Evolutionary conservation across 1,140 invertebrate genomes (phyloP), one percentile per base, ranked within the genome.

Genomic region (Acyrthosiphon pisum): DNA sequence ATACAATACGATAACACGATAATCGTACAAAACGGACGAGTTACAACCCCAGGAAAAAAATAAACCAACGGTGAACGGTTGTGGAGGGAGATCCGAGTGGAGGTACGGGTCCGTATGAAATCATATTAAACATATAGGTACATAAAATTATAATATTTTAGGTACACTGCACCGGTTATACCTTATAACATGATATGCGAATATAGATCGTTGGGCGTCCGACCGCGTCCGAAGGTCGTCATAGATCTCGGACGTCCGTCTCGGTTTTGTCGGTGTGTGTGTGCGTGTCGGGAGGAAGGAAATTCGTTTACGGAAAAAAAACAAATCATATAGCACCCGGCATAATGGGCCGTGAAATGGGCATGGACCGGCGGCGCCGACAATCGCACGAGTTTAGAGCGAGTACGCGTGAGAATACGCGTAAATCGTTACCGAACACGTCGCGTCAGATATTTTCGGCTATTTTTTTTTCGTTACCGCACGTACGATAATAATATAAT

Each of bases 1-100:
- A 56, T 89, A 89, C 48, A 37, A 56, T 89, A 89, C 87, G 87
- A 89, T 89, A 56, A 89, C 87, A 26, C 87, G 50, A 89, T 56
- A 56, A 46, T 14, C 50, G 87, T 89, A 44, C 8, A 83, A n/a
- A 46, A 86, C 41, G 41, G 41, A 86, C 41, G 41, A 46, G 84
- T 86, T 44, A 11, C 84, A 7, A 76, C 84, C 41, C 84, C 44
- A 0, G 26, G 3, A 30, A 46, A 86, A 26, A 86, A 6, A 18
- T 30, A 1, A 6, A 46, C 6, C 44, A 30, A 86, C 26, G 11
- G 23, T 1, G 14, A 41, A 86, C 8, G 44, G 41, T 46, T 20
- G 41, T 7, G 26, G 11, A 6, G 14, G 11, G 44, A 86, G 41
- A 30, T 26, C 26, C 6, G 11, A 30, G 60, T 68, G n/a, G 14